Percentiles rank a stretch among this genome's conserved stretches.
phyloP scores from a whole-genome alignment of 2,113 vertebrate genomes.

The Dromaius novaehollandiae region DNA sequence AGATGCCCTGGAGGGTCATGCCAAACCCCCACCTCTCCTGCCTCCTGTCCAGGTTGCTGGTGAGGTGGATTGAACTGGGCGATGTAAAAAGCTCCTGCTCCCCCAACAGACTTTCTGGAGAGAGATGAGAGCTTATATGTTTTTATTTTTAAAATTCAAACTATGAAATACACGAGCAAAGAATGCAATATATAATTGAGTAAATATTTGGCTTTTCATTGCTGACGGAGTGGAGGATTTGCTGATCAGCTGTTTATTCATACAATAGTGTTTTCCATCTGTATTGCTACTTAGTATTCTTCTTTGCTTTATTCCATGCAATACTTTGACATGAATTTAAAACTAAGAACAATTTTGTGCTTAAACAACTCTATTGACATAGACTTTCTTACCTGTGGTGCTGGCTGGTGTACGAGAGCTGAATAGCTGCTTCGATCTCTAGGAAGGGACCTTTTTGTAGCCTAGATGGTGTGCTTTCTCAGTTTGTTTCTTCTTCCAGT shows the following conservation, averaged over 20 bases:
- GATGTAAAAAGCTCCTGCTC: neutral
- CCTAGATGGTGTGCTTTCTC: neutral
- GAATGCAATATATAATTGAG: constrained; percentile 37
- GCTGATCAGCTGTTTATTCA: constrained; percentile 12
- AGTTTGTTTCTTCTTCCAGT: neutral
- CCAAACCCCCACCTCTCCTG: neutral
- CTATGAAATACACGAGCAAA: constrained; percentile 32
- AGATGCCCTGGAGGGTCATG: neutral
- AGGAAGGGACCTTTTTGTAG: neutral
- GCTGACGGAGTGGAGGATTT: constrained; percentile 27
- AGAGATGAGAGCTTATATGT: neutral
- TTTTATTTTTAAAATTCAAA: neutral
- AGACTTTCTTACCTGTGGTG: neutral
- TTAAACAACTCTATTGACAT: neutral
- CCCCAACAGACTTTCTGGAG: neutral
- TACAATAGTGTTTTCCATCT: neutral
- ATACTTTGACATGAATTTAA: neutral
- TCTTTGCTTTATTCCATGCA: neutral
- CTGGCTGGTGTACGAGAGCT: neutral
- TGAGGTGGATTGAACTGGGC: neutral
- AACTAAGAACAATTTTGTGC: neutral
- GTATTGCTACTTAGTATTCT: constrained; percentile 42
- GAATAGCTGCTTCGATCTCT: neutral
- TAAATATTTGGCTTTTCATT: constrained; percentile 61
- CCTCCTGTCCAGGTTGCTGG: neutral